Base-by-base conservation (phyloP, 2,113 vertebrate genomes). In the Oncorhynchus tshawytscha region DNA sequence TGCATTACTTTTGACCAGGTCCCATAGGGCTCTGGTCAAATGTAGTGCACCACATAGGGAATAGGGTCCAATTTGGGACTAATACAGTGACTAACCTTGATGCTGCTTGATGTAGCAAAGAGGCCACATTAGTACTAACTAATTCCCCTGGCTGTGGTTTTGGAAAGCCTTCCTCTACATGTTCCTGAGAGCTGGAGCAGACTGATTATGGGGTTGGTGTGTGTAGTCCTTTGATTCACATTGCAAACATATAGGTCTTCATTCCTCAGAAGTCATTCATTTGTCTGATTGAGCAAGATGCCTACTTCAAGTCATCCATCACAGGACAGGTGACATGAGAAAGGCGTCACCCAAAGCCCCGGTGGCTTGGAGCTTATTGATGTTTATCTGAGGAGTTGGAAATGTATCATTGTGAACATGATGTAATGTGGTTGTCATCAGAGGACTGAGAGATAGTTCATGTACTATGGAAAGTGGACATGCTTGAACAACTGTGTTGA, bases 51-150 rank as follows among this genome's bases (percentile, higher is more conserved):
- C 1, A 0, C 5, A 54, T 54, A 16, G 15, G 51, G 16, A 54
- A 18, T 18, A 54, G 5, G 51, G 51, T 54, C 13, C 15, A 4
- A 54, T 54, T 45, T 54, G 51, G 4, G 51, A 16, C 51, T 18
- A 3, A 54, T 54, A 3, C 51, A 54, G 51, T 86, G 85, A 91
- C 86, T 87, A 87, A 88, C 83, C 86, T 81, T 74, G 80, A 67
- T 69, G 78, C 70, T 24, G 75, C 92, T 91, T 91, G 88, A 92
- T 92, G 88, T 88, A 68, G 83, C 81, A 83, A 86, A 88, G 86
- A 88, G 88, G 87, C 82, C 86, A 88, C 91, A 93, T 94, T 93
- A 93, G 90, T 77, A 31, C 74, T 81, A 85, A 91, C 91, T 94
- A 91, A 93, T 92, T 92, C 90, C 85, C 78, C 81, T 76, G 81